Percentiles rank a stretch among this genome's conserved stretches.
These are phyloP conservation scores for Oeneis ivallda DNA, from an alignment of 2,888 invertebrate species.

Conservation along the genomic window DNA sequence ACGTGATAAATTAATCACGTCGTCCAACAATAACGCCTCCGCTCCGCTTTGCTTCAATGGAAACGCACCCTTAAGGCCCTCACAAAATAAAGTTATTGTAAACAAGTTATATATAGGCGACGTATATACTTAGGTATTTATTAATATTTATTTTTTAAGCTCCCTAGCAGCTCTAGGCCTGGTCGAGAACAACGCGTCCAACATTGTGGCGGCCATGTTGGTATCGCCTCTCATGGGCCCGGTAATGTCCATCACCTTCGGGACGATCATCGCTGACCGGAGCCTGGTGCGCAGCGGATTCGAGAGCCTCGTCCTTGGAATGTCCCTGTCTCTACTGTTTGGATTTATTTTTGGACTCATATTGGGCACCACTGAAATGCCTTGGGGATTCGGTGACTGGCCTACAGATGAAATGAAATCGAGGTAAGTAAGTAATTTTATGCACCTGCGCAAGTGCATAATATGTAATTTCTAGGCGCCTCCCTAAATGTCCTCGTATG, in stretches of 20 bases:
- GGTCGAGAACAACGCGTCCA: conserved; percentile 91
- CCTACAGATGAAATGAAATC: conserved; percentile 91
- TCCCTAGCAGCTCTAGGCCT: conserved; percentile 91
- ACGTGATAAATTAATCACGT: too few species aligned
- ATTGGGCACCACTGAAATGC: conserved; percentile 87
- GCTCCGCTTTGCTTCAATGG: too few species aligned
- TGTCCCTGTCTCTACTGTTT: conserved; percentile 87
- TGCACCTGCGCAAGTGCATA: too few species aligned
- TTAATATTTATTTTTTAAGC: conserved; percentile 53
- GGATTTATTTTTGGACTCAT: conserved; percentile 91
- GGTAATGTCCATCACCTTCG: conserved; percentile 93
- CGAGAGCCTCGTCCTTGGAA: conserved; percentile 85
- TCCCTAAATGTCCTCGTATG: too few species aligned
- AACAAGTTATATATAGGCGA: too few species aligned
- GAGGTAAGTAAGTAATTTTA: conserved; percentile 74
- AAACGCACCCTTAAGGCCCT: too few species aligned
- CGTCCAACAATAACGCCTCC: too few species aligned
- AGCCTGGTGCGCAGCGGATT: conserved; percentile 86
- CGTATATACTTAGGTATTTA: too few species aligned
- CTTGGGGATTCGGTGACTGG: conserved; percentile 89
- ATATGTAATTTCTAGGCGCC: too few species aligned
- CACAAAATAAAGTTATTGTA: too few species aligned
- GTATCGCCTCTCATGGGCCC: conserved; percentile 91
- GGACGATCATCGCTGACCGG: conserved; percentile 88
- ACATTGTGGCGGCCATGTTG: conserved; percentile 89